Evolutionary conservation across 2,888 invertebrate species (phyloP), one percentile per base, ranked within the genome.

Genomic region (Aporophyla lueneburgensis): DNA sequence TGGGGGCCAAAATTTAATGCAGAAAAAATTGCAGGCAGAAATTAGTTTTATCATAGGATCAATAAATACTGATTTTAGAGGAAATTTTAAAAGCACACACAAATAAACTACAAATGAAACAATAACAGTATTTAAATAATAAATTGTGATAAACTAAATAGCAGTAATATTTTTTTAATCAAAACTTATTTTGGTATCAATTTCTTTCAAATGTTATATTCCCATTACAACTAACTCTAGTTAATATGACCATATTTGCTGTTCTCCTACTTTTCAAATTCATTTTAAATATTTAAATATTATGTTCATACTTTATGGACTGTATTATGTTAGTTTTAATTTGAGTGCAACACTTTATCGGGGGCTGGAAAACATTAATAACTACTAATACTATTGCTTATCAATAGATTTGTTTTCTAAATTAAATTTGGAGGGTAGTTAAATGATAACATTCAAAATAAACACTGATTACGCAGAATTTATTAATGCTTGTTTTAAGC

Each of bases 1-100:
- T 54, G 4, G 2, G 10, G 5, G 54, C 12, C 54, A n/a, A 54
- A 54, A 54, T n/a, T 24, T 58, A 14, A 27, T 19, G 0, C 27
- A 3, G 27, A 24, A 2, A 0, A n/a, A 56, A 14, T 14, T 2
- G 14, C 14, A 2, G 24, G 1, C n/a, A 56, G 0, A 14, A 5
- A 24, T 5, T 14, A 56, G 56, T 56, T 12, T 27, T 63, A 63
- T 24, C n/a, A n/a, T 24, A 63, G 5, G 40, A 62, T 62, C 16
- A 62, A n/a, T 40, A 4, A 63, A 16, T 40, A n/a, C 40, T 40
- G n/a, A 7, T 27, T 65, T 27, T 46, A 19, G 24, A 65, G 6
- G 6, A 19, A 46, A 19, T 6, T 40, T 43, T 24, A 6, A 65
- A 46, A 21, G 12, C 65, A 27, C 46, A 7, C 19, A 66, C 2